Evolutionary conservation across 2,888 invertebrate genomes (phyloP), one percentile per base, ranked within the genome.

Genomic region (Chorisops tibialis): DNA sequence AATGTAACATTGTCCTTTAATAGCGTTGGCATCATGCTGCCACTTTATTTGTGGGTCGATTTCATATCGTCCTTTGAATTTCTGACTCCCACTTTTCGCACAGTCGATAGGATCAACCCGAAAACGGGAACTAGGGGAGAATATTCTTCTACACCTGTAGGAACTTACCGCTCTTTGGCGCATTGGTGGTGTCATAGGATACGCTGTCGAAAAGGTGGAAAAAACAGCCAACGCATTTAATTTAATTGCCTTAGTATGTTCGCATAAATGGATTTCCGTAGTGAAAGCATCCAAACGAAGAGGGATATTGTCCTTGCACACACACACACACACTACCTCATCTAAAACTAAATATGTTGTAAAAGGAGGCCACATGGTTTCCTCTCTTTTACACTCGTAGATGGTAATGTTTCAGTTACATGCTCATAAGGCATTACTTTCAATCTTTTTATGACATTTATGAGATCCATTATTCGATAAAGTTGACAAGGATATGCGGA

Each of bases 241-340:
- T 64, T 64, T 64, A 64, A 64, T 64, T 64, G 64, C 62, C 59
- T 62, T 59, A 52, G 50, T 64, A 64, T 64, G 64, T 64, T 64
- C 48, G 35, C 16, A 48, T 59, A 59, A 59, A 48, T 59, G 59
- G 48, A 59, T 59, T 59, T 59, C 59, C 59, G 59, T 45, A 56
- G 56, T 45, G 56, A 24, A 56, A 45, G 45, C 43, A 56, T 56
- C 56, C 56, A 16, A 30, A 50, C 16, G 21, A 50, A 35, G 50
- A 16, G 35, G 37, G 14, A 7, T 45, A 16, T 45, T 16, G 11
- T 45, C 45, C 45, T 18, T 11, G 45, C 45, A 18, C 14, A 47
- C 19, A 18, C 12, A 19, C 47, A 45, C 18, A 14, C 39, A 39
- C 39, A 39, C 16, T 6, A 18, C 43, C 9, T 47, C 19, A 21